phyloP scores from a whole-genome alignment of 1,140 invertebrate species.

The Zaprionus ornatus region DNA sequence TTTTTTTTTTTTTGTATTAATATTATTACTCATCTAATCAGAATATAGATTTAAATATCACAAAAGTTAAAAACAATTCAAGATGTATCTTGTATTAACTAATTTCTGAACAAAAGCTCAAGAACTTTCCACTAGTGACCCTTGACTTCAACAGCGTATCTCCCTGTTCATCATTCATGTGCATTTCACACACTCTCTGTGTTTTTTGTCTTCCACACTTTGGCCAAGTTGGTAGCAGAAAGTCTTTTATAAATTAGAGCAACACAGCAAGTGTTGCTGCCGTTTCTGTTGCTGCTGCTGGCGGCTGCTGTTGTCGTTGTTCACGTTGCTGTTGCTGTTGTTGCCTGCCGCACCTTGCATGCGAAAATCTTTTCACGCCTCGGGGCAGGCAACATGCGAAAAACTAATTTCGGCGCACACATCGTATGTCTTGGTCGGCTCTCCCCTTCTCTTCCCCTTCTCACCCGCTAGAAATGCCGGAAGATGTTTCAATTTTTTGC shows the following conservation, averaged over 20 bases:
- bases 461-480: conserved; percentile 49
- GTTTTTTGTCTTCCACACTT: conserved; percentile 31
- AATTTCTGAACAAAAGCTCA: too few relatives aligned
- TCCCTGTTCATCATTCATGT: conserved; percentile 1
- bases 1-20: too few relatives aligned
- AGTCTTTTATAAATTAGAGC: conserved; percentile 81
- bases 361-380: conserved; percentile 80
- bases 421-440: conserved; percentile 63
- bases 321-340: conserved; percentile 12
- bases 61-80: too few relatives aligned
- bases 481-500: conserved; percentile 74
- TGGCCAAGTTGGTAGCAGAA: conserved; percentile 64
- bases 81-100: too few relatives aligned
- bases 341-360: conserved; percentile 70
- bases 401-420: conserved; percentile 80
- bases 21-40: too few relatives aligned
- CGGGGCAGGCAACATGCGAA: conserved; percentile 70
- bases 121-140: too few relatives aligned
- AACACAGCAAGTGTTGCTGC: conserved; percentile 55
- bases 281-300: background rate
- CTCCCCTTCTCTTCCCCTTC: background rate
- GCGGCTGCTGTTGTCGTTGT: conserved; percentile 34
- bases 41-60: too few relatives aligned
- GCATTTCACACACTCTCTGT: background rate
- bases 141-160: conserved; percentile 27